Evolutionary conservation across 2,888 invertebrate genomes (phyloP).

Genomic region (Zygogramma bicolorata): DNA sequence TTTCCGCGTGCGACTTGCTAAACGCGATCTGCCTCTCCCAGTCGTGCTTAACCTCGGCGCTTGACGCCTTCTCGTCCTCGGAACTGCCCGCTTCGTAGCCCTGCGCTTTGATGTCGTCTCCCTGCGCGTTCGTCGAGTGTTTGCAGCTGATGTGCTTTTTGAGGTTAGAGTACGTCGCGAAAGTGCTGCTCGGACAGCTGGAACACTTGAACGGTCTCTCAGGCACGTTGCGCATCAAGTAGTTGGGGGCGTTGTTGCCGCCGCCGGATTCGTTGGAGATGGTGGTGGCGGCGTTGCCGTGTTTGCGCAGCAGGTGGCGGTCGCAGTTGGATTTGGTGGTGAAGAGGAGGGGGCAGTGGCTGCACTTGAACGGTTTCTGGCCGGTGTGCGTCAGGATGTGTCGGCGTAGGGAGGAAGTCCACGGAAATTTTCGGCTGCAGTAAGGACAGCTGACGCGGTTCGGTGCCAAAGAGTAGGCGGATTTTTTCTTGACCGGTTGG

Average conservation of each 20-base stretch:
- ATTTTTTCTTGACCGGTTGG: conserved; percentile 82
- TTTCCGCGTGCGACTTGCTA: conserved; percentile 46
- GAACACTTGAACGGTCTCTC: conserved; percentile 85
- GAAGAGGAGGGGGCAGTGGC: conserved; percentile 91
- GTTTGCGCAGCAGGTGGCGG: conserved; percentile 91
- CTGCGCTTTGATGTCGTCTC: conserved; percentile 64
- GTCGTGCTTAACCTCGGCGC: conserved; percentile 56
- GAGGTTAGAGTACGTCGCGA: conserved; percentile 82
- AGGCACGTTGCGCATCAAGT: conserved; percentile 76
- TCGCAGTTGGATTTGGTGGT: conserved; percentile 98
- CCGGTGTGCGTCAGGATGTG: conserved; percentile 96
- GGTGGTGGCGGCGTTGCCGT: conserved; percentile 72
- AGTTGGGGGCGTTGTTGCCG: conserved; percentile 59
- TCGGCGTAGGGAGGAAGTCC: conserved; percentile 95
- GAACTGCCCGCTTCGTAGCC: conserved; percentile 67
- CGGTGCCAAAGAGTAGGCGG: conserved; percentile 94
- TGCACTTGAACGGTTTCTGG: conserved; percentile 96
- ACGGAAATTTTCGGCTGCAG: conserved; percentile 94
- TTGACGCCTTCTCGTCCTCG: conserved; percentile 66
- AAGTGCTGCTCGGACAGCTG: conserved; percentile 85
- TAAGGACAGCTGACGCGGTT: conserved; percentile 94
- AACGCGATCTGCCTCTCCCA: conserved; percentile 57
- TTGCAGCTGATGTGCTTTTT: conserved; percentile 83
- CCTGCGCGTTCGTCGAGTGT: conserved; percentile 70
- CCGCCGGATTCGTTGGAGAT: conserved; percentile 57